Evolutionary conservation across 2,113 vertebrate species (phyloP).

Genomic region (Chrysemys picta): DNA sequence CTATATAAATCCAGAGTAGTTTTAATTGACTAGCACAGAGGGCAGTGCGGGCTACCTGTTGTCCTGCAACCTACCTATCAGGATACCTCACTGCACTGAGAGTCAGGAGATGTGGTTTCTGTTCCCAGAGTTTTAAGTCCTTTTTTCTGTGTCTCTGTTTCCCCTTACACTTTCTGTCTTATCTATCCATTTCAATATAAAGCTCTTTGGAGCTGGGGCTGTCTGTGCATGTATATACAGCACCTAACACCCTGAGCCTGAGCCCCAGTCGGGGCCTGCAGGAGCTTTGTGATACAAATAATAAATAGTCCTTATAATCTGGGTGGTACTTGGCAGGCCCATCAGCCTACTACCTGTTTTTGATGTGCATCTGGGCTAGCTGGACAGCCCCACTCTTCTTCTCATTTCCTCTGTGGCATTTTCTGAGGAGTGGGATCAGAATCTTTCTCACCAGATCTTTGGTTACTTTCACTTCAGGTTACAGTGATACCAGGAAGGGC

Average conservation of each 20-base stretch:
- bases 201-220: not conserved
- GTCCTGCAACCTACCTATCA: not conserved
- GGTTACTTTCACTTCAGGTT: not conserved
- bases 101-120: not conserved
- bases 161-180: not conserved
- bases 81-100: not conserved
- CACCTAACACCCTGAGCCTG: not conserved
- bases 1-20: not conserved
- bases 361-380: not conserved
- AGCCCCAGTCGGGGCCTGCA: not conserved
- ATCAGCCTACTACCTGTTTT: not conserved
- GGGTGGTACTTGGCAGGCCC: not conserved
- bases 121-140: not conserved
- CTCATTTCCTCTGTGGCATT: not conserved
- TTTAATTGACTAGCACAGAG: not conserved
- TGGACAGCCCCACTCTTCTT: accelerated
- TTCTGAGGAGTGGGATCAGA: not conserved
- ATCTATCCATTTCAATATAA: not conserved
- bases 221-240: not conserved
- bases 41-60: not conserved
- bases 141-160: not conserved
- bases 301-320: not conserved
- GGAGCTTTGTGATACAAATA: not conserved
- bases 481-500: not conserved
- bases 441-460: not conserved